Evolutionary conservation across 2,113 vertebrate species (phyloP).

Genomic region (Apteryx owenii): DNA sequence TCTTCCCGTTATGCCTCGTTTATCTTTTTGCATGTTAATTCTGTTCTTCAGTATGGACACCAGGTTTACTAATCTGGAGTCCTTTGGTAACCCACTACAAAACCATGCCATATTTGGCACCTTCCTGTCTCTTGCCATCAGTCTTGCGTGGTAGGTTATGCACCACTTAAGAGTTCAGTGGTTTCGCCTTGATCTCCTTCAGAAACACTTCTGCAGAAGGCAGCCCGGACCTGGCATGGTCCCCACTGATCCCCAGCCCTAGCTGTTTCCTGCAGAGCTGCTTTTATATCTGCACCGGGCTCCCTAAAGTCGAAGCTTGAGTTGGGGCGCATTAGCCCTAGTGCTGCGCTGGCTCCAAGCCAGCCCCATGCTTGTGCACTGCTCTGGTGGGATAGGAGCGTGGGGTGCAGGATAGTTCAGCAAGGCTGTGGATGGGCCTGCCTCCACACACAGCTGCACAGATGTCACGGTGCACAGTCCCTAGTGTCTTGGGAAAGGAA

Average conservation of each 20-base stretch:
- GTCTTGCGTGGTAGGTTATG: rapidly evolving
- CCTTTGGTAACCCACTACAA: not conserved
- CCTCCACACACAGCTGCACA: not conserved
- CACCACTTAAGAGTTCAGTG: not conserved
- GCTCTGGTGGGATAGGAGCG: rapidly evolving
- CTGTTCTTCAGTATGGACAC: not conserved
- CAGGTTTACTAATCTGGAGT: not conserved
- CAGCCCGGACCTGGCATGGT: not conserved
- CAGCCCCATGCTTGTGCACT: not conserved
- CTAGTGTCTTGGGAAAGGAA: not conserved
- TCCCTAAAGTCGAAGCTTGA: not conserved
- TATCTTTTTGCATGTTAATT: not conserved
- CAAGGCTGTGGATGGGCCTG: not conserved
- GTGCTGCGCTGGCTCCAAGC: not conserved
- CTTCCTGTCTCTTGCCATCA: not conserved
- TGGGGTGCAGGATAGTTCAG: not conserved
- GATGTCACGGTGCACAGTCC: not conserved
- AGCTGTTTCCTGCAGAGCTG: not conserved
- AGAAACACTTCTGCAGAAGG: not conserved
- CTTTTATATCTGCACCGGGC: not conserved
- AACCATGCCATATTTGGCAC: not conserved
- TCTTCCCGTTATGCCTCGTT: not conserved
- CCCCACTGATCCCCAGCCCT: not conserved
- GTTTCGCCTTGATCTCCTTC: not conserved
- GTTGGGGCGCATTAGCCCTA: rapidly evolving